phyloP scores from a whole-genome alignment of 2,888 invertebrate genomes.

The Drosophila paracracens region DNA sequence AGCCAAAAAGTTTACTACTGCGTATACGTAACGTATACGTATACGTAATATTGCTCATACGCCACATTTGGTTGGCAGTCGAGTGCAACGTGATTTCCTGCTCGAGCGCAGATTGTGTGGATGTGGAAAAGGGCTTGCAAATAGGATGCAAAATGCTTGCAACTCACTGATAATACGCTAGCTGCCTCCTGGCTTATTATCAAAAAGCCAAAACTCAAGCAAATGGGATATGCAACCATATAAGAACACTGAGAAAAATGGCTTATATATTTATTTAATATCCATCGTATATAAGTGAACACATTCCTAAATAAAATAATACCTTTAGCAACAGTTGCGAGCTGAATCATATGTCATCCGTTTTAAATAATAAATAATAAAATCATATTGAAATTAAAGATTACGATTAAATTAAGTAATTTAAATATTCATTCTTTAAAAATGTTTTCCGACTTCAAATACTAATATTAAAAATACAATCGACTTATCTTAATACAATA shows the following conservation, averaged over 20 bases:
- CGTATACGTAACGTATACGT: conserved; percentile 60
- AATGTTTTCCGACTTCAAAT: too few relatives aligned
- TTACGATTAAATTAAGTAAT: too few relatives aligned
- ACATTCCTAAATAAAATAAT: background rate
- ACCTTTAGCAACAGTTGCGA: background rate
- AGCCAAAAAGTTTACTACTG: conserved; percentile 63
- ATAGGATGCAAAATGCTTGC: conserved; percentile 82
- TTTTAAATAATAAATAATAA: background rate
- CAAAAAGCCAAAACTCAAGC: conserved; percentile 13
- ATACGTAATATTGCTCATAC: conserved; percentile 76
- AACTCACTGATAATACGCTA: conserved; percentile 79
- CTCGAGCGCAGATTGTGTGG: conserved; percentile 29
- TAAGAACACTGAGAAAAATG: background rate
- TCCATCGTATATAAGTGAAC: background rate
- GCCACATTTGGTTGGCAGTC: conserved; percentile 57
- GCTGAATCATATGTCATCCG: background rate
- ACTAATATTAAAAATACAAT: too few relatives aligned
- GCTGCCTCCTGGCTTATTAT: conserved; percentile 39
- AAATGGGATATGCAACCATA: conserved; percentile 30
- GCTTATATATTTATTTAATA: background rate
- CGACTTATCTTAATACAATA: too few relatives aligned
- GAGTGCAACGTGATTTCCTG: conserved; percentile 75
- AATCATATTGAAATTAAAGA: background rate
- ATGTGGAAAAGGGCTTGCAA: conserved; percentile 31
- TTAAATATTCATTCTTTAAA: too few relatives aligned